phyloP scores from a whole-genome alignment of 2,113 vertebrate species.

The Cyphomyrus plagiostoma region DNA sequence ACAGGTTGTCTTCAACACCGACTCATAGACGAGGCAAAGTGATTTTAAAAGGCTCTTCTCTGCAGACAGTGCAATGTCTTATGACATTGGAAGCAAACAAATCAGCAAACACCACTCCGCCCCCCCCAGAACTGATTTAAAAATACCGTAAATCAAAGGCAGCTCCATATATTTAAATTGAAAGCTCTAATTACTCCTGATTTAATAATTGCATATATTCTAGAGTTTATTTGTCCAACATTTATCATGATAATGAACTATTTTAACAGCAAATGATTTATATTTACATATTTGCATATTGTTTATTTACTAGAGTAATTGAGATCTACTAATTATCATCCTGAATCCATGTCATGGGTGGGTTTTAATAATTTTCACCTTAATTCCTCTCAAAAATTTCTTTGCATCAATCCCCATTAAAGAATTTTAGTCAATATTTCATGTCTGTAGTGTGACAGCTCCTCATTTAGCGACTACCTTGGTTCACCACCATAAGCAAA shows the following conservation, averaged over 20 bases:
- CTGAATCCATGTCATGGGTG: background rate
- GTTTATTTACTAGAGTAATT: background rate
- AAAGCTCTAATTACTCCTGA: background rate
- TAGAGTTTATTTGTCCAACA: background rate
- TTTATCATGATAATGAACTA: background rate
- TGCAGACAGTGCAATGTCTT: conserved; percentile 3
- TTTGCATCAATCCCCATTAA: background rate
- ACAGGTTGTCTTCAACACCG: conserved; percentile 36
- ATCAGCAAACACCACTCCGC: background rate
- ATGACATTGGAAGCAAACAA: conserved; percentile 32
- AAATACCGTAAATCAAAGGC: background rate
- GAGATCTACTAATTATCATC: background rate
- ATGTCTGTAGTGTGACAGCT: background rate
- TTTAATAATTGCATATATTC: background rate
- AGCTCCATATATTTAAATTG: background rate
- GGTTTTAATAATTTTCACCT: background rate
- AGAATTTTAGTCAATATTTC: background rate
- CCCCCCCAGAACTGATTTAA: background rate
- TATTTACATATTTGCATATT: background rate
- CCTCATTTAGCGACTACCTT: background rate
- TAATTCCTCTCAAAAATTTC: background rate
- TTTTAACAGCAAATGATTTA: background rate
- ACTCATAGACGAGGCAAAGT: conserved; percentile 32
- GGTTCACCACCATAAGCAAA: background rate
- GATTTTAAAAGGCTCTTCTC: conserved; percentile 33